These are phyloP conservation scores for Drosophila leonis DNA, from an alignment of 2,888 invertebrate genomes.

Conservation along the genomic window DNA sequence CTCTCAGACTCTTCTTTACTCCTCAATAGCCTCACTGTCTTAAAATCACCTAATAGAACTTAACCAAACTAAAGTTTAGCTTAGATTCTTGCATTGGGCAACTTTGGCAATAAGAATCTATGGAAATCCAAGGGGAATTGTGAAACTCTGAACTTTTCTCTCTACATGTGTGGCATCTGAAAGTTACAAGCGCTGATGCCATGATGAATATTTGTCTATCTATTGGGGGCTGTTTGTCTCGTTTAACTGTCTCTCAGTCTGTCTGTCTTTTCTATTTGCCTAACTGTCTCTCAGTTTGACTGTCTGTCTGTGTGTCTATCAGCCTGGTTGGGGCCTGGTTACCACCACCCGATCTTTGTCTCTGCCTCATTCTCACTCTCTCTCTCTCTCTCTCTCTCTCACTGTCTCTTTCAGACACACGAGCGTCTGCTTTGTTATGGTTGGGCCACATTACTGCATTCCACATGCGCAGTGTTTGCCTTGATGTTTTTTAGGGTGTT, in stretches of 20 bases:
- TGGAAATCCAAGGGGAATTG: neutral
- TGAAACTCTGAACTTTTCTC: neutral
- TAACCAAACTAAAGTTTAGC: neutral
- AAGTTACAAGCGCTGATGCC: slow-evolving; percentile 54
- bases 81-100: neutral
- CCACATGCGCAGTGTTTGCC: slow-evolving; percentile 81
- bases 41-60: neutral
- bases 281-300: slow-evolving; percentile 23
- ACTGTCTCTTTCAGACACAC: neutral
- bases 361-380: neutral
- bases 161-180: slow-evolving; percentile 56
- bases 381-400: slow-evolving; percentile 5
- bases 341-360: slow-evolving; percentile 8
- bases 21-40: neutral
- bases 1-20: neutral
- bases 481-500: slow-evolving; percentile 78
- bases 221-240: slow-evolving; percentile 74
- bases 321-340: slow-evolving; percentile 16
- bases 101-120: neutral
- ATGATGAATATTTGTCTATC: slow-evolving; percentile 70
- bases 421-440: slow-evolving; percentile 63
- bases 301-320: slow-evolving; percentile 19
- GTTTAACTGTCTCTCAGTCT: slow-evolving; percentile 20
- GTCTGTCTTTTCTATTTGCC: slow-evolving; percentile 29
- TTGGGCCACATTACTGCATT: slow-evolving; percentile 77